Evolutionary conservation across 2,888 invertebrate species (phyloP).

Genomic region (Orthonychiurus folsomi): DNA sequence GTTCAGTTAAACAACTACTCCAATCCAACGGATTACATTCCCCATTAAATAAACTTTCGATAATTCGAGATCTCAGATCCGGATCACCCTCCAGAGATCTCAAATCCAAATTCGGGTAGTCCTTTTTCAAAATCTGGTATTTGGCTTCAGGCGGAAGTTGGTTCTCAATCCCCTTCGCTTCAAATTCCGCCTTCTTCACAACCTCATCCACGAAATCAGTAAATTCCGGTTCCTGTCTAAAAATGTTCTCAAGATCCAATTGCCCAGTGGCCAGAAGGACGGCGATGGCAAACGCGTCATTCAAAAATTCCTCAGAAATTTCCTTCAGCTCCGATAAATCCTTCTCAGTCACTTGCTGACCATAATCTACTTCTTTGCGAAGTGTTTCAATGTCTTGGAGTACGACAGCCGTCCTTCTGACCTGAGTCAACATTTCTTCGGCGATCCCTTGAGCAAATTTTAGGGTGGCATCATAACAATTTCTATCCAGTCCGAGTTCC

Average conservation of each 20-base stretch:
- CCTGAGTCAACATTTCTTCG: constrained; percentile 25
- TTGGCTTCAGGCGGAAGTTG: too few species aligned
- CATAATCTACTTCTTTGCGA: constrained; percentile 11
- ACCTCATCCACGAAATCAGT: constrained; percentile 23
- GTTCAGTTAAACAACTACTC: too few species aligned
- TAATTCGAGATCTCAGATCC: too few species aligned
- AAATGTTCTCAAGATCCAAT: constrained; percentile 31
- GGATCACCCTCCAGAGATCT: too few species aligned
- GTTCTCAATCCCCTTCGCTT: too few species aligned
- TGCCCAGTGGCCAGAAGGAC: constrained; percentile 29
- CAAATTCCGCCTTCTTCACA: constrained; percentile 23
- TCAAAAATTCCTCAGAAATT: constrained; percentile 21
- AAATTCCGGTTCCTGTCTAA: constrained; percentile 28
- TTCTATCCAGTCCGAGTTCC: constrained; percentile 15
- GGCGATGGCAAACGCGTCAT: constrained; percentile 28
- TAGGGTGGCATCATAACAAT: constrained; percentile 18
- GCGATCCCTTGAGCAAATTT: constrained; percentile 28
- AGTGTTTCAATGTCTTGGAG: constrained; percentile 27
- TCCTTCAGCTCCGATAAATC: constrained; percentile 19
- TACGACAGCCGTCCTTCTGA: constrained; percentile 24
- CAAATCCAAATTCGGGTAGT: too few species aligned
- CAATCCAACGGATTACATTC: too few species aligned
- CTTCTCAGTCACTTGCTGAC: constrained; percentile 13
- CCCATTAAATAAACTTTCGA: too few species aligned
- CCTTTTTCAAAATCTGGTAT: too few species aligned